Base-by-base conservation (phyloP, 2,797 vertebrate genomes). In the Premnoplex brunnescens region DNA sequence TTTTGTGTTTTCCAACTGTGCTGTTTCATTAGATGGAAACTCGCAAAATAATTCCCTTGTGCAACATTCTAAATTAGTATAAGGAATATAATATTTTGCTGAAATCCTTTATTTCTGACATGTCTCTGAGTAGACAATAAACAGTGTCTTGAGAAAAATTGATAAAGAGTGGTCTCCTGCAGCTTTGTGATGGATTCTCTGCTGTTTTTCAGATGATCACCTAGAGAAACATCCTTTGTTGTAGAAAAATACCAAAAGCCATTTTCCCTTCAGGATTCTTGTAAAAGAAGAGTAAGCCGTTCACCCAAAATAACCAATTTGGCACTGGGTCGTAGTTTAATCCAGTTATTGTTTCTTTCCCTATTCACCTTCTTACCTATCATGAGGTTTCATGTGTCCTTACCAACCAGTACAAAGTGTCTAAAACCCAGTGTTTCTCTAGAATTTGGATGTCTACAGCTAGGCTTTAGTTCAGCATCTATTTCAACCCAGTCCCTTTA, bases 61-160 rank as follows among this genome's bases (percentile, higher is more conserved):
- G 84, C 28, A 79, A 44, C 55, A 78, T 54, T 88, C 46, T 85
- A 55, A 79, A 86, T 89, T 78, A 76, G 63, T 59, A 66, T 44
- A 87, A 90, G 48, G 28, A 90, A 77, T 83, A 32, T 77, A 82
- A 26, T 88, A 68, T 86, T 91, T 95, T 84, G 34, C 44, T 84
- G 55, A n/a, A 88, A 86, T 81, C 6, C 24, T 69, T 82, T 67
- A 56, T 80, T 91, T 93, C 67, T 75, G 84, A 60, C 28, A 62
- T 85, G 76, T 58, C 20, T 85, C 32, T 76, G 46, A 73, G 54
- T 20, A 87, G 84, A 66, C 36, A 82, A 54, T 59, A 84, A 88
- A 28, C 30, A 76, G 11, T 80, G 79, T 60, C 78, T 89, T 71
- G 36, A 77, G 60, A 82, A 73, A 30, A 71, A 59, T 16, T 87